A percentile compares a stretch with the other conserved stretches of the same genome.
These are phyloP conservation scores for Theristus sp. DNA, from an alignment of 2,888 invertebrate species.

Conservation along the genomic window DNA sequence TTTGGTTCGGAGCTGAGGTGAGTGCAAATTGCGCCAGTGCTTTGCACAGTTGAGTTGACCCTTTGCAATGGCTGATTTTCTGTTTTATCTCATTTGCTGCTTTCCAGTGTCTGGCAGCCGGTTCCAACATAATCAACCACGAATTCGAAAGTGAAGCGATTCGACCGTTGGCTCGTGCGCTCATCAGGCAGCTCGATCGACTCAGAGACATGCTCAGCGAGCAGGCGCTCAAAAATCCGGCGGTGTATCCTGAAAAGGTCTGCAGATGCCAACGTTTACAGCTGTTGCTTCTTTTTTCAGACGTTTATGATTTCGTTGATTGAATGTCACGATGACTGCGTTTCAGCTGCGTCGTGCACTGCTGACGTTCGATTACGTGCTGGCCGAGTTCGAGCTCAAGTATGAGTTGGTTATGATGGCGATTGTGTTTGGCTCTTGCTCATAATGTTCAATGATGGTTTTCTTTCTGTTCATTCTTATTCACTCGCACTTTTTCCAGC, in stretches of 20 bases:
- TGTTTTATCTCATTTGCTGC: not conserved
- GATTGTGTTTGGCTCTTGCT: too few relatives aligned
- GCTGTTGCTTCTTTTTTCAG: not conserved
- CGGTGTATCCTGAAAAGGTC: conserved; percentile 34
- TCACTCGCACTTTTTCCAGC: conserved; percentile 38
- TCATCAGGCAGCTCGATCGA: conserved; percentile 84
- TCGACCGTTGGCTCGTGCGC: conserved; percentile 83
- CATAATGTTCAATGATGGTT: too few relatives aligned
- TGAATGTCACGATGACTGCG: too few relatives aligned
- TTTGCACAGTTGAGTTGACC: too few relatives aligned
- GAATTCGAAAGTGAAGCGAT: conserved; percentile 85
- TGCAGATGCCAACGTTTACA: too few relatives aligned
- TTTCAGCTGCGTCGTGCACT: conserved; percentile 9
- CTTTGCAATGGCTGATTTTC: too few relatives aligned
- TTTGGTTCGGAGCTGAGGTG: conserved; percentile 98
- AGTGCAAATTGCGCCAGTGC: not conserved
- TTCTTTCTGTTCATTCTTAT: too few relatives aligned
- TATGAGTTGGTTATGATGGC: too few relatives aligned
- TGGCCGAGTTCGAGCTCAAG: conserved; percentile 84
- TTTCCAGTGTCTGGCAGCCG: conserved; percentile 77
- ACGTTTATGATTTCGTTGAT: too few relatives aligned
- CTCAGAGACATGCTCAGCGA: conserved; percentile 73
- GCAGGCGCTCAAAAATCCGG: conserved; percentile 39
- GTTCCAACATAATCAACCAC: conserved; percentile 90
- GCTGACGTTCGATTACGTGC: conserved; percentile 57